phyloP scores from a whole-genome alignment of 1,140 invertebrate genomes.

The Drosophila azteca region DNA sequence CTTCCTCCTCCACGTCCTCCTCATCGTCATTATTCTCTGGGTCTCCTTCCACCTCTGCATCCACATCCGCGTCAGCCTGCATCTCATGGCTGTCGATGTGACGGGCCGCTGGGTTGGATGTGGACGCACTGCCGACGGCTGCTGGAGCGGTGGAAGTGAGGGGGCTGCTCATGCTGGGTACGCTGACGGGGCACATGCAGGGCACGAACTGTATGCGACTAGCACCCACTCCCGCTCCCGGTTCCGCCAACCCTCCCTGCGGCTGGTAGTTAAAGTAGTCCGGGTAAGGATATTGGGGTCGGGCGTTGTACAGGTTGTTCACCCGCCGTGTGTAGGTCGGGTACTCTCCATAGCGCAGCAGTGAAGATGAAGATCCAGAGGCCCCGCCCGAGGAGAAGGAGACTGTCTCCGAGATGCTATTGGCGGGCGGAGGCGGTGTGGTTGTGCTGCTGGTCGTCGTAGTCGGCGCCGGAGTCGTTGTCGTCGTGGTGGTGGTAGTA shows the following conservation, averaged over 20 bases:
- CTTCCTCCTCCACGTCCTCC: constrained; percentile 20
- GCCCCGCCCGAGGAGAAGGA: constrained; percentile 6
- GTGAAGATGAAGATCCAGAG: constrained; percentile 3
- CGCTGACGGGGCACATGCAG: constrained; percentile 79
- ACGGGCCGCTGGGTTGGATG: constrained; percentile 35
- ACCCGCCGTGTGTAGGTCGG: constrained; percentile 72
- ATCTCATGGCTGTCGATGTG: constrained; percentile 56
- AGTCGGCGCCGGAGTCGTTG: constrained; percentile 53
- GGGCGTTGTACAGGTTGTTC: constrained; percentile 67
- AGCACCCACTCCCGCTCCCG: constrained; percentile 6
- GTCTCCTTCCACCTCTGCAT: constrained; percentile 11
- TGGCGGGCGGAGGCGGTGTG: constrained; percentile 26
- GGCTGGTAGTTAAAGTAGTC: constrained; percentile 76
- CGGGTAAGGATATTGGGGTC: constrained; percentile 79
- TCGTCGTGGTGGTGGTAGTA: constrained; percentile 56
- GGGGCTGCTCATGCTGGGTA: constrained; percentile 42
- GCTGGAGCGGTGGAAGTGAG: constrained; percentile 14
- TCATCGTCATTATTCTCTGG: constrained; percentile 26
- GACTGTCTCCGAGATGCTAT: constrained; percentile 29
- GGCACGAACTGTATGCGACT: constrained; percentile 75
- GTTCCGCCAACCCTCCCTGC: constrained; percentile 29
- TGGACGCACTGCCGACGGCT: constrained; percentile 19
- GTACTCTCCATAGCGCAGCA: constrained; percentile 57
- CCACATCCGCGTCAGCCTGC: constrained; percentile 29
- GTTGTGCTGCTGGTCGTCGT: constrained; percentile 55